These are phyloP conservation scores for Phaetusa simplex DNA, from an alignment of 2,113 vertebrate genomes.

Conservation along the genomic window DNA sequence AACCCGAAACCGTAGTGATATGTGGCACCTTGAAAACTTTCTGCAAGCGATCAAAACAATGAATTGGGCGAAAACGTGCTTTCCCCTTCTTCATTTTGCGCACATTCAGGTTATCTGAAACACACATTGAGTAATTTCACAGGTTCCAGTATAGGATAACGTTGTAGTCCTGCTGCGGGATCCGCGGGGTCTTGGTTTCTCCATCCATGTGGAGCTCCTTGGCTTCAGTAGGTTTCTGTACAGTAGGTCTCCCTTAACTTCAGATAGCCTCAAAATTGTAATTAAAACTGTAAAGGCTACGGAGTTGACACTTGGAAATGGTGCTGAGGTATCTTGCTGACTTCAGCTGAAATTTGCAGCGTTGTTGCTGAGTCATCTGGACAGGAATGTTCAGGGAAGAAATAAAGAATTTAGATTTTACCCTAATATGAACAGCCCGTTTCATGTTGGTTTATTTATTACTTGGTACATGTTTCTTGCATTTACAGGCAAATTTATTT, in stretches of 20 bases:
- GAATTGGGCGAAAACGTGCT: neutral
- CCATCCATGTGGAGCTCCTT: fast-evolving
- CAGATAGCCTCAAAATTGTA: neutral
- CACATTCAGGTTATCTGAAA: neutral
- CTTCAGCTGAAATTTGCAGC: neutral
- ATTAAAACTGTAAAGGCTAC: neutral
- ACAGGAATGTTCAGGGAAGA: neutral
- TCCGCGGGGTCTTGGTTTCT: neutral
- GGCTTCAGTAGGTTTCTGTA: neutral
- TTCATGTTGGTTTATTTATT: conserved; percentile 17
- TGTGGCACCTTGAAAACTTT: neutral
- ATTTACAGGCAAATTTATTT: neutral
- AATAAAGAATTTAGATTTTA: neutral
- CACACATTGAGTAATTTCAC: fast-evolving
- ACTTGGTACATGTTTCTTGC: neutral
- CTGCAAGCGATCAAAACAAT: fast-evolving
- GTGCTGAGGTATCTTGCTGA: neutral
- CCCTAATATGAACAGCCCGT: neutral
- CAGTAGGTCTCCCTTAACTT: fast-evolving
- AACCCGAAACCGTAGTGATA: fast-evolving
- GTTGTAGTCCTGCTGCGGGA: fast-evolving
- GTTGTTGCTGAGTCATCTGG: conserved; percentile 2
- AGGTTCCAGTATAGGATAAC: fast-evolving
- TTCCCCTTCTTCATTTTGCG: fast-evolving
- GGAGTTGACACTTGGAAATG: neutral